phyloP scores from a whole-genome alignment of 2,797 vertebrate genomes.

The Babyrousa celebensis region DNA sequence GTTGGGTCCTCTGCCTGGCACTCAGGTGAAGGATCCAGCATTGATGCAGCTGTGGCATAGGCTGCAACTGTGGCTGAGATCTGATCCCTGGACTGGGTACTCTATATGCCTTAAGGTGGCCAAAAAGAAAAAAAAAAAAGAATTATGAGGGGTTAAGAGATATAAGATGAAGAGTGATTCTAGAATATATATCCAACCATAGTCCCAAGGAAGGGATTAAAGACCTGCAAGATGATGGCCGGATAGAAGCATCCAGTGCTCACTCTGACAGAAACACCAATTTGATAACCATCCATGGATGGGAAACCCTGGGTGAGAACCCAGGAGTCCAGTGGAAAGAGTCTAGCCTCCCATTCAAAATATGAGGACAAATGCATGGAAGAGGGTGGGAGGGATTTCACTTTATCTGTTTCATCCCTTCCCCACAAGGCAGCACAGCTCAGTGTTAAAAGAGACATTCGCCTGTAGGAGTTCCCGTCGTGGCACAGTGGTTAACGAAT shows the following conservation, averaged over 20 bases:
- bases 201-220: not conserved
- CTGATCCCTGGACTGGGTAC: too few species aligned
- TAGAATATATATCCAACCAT: not conserved
- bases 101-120: too few species aligned
- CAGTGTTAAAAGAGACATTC: not conserved
- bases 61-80: too few species aligned
- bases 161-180: slow-evolving; percentile 2
- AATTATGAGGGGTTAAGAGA: not conserved
- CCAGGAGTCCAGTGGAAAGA: not conserved
- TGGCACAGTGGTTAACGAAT: too few species aligned
- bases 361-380: not conserved
- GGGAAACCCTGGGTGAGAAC: not conserved
- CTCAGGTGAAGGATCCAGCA: too few species aligned
- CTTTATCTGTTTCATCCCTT: not conserved
- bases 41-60: too few species aligned
- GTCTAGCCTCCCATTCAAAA: not conserved
- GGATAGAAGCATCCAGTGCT: not conserved
- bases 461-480: too few species aligned
- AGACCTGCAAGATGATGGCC: not conserved
- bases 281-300: not conserved
- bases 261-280: not conserved
- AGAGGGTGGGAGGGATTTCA: not conserved
- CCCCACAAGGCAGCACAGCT: not conserved
- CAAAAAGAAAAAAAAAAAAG: not conserved
- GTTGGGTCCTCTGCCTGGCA: too few species aligned